Base-by-base conservation (phyloP, 2,888 invertebrate genomes). In the Resseliella maxima region DNA sequence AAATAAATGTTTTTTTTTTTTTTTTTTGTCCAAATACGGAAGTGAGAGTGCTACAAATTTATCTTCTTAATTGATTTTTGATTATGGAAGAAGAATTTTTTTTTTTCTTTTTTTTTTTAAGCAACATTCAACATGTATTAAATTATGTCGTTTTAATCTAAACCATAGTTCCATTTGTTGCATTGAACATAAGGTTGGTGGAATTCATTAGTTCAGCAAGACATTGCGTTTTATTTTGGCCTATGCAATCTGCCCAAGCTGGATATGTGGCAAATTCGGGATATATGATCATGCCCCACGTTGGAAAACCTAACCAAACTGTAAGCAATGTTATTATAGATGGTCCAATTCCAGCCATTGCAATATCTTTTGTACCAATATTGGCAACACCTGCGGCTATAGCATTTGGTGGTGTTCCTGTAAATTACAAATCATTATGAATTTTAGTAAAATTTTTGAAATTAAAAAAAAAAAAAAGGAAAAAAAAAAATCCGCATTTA, bases 331-430 rank as follows among this genome's bases (percentile, higher is more conserved):
- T 95, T 85, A 96, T 93, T 15, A 95, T 90, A 88, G 95, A 96
- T 41, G 97, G 95, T 0, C 95, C 94, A 87, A 95, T 93, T 18
- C 96, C 96, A 86, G 95, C 95, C 87, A 95, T 92, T 0, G 94
- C 94, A 94, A 97, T 96, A 89, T 96, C 95, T 87, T 93, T 93
- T 10, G 96, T 95, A 88, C 93, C 94, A 91, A 97, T 96, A 88
- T 94, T 94, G 1, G 95, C 95, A 18, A 96, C 95, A 0, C 95
- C 96, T 31, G 96, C 96, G 0, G 96, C 97, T 87, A 99, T 96
- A 3, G 98, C 98, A 91, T 98, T 98, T 24, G 98, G 98, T 1
- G 98, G 98, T 0, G 98, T 98, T 85, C 81, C 59, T 59, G 5
- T n/a, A 24, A 59, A 59, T 59, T 27, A 18, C 6, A 50, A 3